Conservation (phyloP, 2,888 invertebrate genomes). For the Platycheirus albimanus region DNA sequence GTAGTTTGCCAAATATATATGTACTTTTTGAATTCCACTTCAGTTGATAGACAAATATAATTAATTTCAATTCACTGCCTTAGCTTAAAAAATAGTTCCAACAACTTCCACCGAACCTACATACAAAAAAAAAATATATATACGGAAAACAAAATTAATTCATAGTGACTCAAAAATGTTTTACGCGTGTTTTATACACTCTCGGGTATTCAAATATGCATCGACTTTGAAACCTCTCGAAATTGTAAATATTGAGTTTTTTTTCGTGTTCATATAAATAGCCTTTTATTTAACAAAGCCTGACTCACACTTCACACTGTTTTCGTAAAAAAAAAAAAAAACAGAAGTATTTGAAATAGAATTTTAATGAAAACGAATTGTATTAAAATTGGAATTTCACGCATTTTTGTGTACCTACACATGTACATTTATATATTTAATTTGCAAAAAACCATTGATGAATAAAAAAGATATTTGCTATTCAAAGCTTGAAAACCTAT, state of each 20-base stretch:
- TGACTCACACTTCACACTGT: conserved; percentile 44
- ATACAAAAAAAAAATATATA: conserved; percentile 1
- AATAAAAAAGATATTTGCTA: conserved; percentile 43
- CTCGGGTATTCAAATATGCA: conserved; percentile 57
- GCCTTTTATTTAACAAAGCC: not conserved
- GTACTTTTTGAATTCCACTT: conserved; percentile 19
- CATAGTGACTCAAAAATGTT: conserved; percentile 32
- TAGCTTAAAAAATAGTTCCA: too few species aligned
- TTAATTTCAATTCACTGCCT: conserved; percentile 2
- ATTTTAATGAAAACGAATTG: conserved; percentile 69
- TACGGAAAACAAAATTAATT: conserved; percentile 18
- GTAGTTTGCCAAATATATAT: conserved; percentile 21
- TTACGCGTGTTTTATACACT: conserved; percentile 27
- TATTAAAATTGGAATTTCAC: conserved; percentile 68
- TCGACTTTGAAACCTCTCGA: conserved; percentile 32
- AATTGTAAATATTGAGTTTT: conserved; percentile 29
- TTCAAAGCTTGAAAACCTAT: conserved; percentile 45
- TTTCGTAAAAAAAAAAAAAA: conserved; percentile 17
- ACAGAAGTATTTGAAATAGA: conserved; percentile 57
- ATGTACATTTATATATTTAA: conserved; percentile 6
- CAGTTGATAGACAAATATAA: conserved; percentile 5
- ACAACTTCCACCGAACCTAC: too few species aligned
- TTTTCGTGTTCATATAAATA: not conserved
- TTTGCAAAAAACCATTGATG: conserved; percentile 46
- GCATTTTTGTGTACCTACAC: conserved; percentile 10